These are phyloP conservation scores for Leptinotarsa undecemlineata DNA, from an alignment of 1,140 invertebrate species.

Conservation along the genomic window DNA sequence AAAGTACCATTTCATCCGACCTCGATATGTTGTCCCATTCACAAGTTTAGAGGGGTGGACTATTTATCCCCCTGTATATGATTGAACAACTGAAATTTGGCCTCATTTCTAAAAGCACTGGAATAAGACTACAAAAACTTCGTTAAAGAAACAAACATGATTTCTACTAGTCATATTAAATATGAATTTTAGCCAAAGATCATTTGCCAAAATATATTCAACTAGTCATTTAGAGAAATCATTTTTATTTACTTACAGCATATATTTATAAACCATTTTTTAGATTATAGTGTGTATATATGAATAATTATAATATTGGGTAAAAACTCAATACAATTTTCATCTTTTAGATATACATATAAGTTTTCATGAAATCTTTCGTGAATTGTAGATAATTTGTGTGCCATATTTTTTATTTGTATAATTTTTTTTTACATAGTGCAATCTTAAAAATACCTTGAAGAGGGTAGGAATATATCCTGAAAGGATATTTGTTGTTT, in stretches of 20 bases:
- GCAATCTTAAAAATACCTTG: not conserved
- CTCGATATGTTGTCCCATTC: too few relatives aligned
- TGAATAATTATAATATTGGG: not conserved
- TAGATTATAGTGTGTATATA: not conserved
- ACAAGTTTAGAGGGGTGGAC: too few relatives aligned
- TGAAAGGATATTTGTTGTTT: too few relatives aligned
- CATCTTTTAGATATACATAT: too few relatives aligned
- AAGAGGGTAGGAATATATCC: too few relatives aligned
- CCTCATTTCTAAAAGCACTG: not conserved
- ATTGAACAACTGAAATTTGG: too few relatives aligned
- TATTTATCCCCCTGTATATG: too few relatives aligned
- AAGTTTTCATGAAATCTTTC: too few relatives aligned
- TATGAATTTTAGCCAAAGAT: conserved; percentile 23
- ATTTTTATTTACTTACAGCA: conserved; percentile 35
- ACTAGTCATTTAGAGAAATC: conserved; percentile 25
- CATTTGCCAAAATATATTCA: conserved; percentile 23
- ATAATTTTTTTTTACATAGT: not conserved
- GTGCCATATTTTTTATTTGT: not conserved
- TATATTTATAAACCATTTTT: conserved; percentile 12
- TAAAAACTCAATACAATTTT: not conserved
- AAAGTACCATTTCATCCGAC: too few relatives aligned
- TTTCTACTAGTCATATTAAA: conserved; percentile 17
- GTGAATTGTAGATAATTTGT: not conserved
- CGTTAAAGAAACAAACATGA: not conserved
- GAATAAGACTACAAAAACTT: not conserved